Percentiles rank a stretch among this genome's conserved stretches.
Conservation (phyloP, 2,113 vertebrate species). For the Petaurus breviceps region DNA sequence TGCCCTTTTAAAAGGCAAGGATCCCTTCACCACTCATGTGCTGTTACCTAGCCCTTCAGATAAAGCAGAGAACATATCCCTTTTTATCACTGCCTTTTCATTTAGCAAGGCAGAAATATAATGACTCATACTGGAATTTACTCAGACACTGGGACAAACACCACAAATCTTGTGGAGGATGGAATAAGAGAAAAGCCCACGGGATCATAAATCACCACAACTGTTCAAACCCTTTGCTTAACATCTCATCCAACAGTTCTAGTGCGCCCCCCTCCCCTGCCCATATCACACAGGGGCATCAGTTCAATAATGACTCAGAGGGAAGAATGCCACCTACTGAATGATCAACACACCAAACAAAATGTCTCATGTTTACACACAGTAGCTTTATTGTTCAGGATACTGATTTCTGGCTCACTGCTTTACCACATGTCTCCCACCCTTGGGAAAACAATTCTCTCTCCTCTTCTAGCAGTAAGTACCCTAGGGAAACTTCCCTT, state of each 20-base stretch:
- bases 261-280: neutral
- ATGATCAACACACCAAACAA: slow-evolving; percentile 15
- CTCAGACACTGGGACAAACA: neutral
- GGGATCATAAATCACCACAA: neutral
- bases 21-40: slow-evolving; percentile 33
- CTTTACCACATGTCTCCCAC: neutral
- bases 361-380: neutral
- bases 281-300: neutral
- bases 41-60: slow-evolving; percentile 44
- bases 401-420: slow-evolving; percentile 28
- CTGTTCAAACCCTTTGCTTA: neutral
- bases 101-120: neutral
- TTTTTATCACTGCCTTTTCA: slow-evolving; percentile 3
- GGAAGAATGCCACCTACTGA: neutral
- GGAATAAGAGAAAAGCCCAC: neutral
- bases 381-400: slow-evolving; percentile 24
- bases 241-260: neutral
- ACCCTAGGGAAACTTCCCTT: neutral
- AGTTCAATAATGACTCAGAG: slow-evolving; percentile 6
- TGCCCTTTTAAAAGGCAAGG: slow-evolving; percentile 61
- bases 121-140: slow-evolving; percentile 38
- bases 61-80: slow-evolving; percentile 32
- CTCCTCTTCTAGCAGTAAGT: neutral
- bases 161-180: neutral
- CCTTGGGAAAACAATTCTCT: slow-evolving; percentile 1